Evolutionary conservation across 2,113 vertebrate genomes (phyloP).

Genomic region (Python bivittatus): DNA sequence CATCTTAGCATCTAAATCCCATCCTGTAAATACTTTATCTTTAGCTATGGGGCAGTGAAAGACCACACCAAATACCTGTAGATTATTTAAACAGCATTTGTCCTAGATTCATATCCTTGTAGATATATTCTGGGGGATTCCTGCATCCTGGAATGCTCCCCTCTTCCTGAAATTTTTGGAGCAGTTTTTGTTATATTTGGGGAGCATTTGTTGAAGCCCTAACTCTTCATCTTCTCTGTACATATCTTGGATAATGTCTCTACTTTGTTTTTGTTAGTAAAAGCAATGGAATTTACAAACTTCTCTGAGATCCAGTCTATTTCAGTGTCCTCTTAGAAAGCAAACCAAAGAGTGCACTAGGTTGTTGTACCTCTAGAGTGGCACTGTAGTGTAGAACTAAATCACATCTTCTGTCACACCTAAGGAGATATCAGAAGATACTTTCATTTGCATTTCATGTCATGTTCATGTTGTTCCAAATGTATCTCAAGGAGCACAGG

Average conservation of each 20-base stretch:
- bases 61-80: neutral
- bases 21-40: neutral
- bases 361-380: neutral
- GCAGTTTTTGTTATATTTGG: neutral
- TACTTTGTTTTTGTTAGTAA: neutral
- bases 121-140: neutral
- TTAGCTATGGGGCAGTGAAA: neutral
- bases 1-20: neutral
- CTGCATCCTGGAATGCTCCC: neutral
- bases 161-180: neutral
- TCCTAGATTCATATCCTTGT: neutral
- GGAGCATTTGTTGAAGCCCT: neutral
- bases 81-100: neutral
- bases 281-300: neutral
- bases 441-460: too few relatives aligned
- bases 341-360: neutral
- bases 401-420: neutral
- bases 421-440: neutral
- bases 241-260: neutral
- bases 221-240: neutral
- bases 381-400: neutral
- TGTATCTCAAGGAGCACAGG: neutral
- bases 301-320: neutral
- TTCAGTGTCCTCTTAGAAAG: neutral
- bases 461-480: neutral